Evolutionary conservation across 2,113 vertebrate genomes (phyloP), one percentile per base, ranked within the genome.

Genomic region (Psittacara wagleri): DNA sequence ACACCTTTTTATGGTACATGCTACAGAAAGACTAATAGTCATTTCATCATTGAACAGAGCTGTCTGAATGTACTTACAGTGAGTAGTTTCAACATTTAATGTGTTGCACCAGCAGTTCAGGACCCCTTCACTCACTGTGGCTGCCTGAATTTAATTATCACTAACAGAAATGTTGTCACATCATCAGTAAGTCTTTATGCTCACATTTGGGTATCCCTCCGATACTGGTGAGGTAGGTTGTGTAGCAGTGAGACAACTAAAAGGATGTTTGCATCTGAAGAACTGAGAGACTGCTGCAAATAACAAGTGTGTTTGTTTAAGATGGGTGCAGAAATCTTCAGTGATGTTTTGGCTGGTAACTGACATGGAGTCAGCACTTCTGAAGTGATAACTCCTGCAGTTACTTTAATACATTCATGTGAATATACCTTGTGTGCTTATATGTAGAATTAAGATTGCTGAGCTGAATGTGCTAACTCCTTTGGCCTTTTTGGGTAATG

Each of bases 221-320:
- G 1, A 3, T 68, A 33, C 25, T 1, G 0, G 8, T 9, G 24
- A 76, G 43, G 8, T n/a, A 70, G 17, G 31, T 3, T 59, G 46
- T 78, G 15, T 37, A 4, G 37, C 12, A 7, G 13, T 9, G 46
- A 67, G 31, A 28, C 11, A 0, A 3, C 17, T n/a, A 44, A 37
- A 81, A 78, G 37, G 8, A 11, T 54, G 17, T 70, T 88, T 79
- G 24, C 19, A 2, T 24, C 6, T 19, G 66, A 68, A 55, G 66
- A 78, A 57, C 35, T 10, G 69, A 68, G 55, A 59, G 8, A 17
- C 18, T 86, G 72, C 68, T 81, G 51, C 64, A 59, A 48, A 25
- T 57, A 68, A 43, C 0, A 1, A 41, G 4, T 19, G 37, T n/a
- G 17, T 29, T 37, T 68, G 18, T 48, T 25, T n/a, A 49, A 74